Percentiles rank a stretch among this genome's conserved stretches.
phyloP scores from a whole-genome alignment of 2,113 vertebrate species.

The Pungitius pungitius region DNA sequence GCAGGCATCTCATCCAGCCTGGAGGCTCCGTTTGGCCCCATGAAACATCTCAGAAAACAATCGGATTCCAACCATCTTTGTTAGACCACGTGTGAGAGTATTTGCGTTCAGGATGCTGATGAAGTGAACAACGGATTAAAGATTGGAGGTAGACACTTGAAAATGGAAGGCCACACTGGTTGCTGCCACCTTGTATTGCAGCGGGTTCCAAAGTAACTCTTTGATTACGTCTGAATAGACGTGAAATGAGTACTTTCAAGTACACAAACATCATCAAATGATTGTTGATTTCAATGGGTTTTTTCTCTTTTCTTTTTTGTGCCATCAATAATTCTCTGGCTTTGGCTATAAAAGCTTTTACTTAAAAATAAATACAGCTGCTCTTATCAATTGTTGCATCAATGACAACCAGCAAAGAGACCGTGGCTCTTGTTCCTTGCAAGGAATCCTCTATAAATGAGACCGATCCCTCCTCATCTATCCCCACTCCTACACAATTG shows the following conservation, averaged over 20 bases:
- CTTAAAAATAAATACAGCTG: neutral
- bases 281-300: neutral
- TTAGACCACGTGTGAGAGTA: constrained; percentile 9
- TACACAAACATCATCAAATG: neutral
- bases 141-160: neutral
- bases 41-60: neutral
- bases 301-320: no score
- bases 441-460: neutral
- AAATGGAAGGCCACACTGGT: neutral
- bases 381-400: neutral
- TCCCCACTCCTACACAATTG: neutral
- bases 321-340: neutral
- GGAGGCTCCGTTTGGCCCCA: neutral
- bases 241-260: neutral
- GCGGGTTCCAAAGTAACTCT: no score
- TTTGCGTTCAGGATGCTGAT: neutral
- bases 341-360: neutral
- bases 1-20: neutral
- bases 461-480: neutral
- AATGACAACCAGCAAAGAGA: neutral
- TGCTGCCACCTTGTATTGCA: neutral
- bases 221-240: neutral
- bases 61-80: constrained; percentile 11
- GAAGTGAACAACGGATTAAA: neutral
- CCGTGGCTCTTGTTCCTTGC: neutral